Evolutionary conservation across 2,797 vertebrate species (phyloP), one percentile per base, ranked within the genome.

Genomic region (Tragopan temminckii): DNA sequence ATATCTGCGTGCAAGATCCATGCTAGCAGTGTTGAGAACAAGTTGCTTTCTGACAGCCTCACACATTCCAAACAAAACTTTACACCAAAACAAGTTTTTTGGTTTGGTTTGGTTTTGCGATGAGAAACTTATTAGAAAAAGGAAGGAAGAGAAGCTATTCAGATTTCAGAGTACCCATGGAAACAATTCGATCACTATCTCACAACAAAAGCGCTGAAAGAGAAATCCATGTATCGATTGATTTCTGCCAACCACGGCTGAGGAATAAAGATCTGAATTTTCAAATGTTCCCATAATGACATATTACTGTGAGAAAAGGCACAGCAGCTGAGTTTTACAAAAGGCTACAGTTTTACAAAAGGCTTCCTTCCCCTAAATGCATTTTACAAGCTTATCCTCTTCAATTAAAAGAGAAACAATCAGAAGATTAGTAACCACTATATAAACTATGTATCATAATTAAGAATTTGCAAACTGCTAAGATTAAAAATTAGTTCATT

Each of bases 391-490:
- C 25, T 67, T 68, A 82, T 29, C 8, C 23, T 64, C 69, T 93
- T 46, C 70, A 79, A 52, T 64, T 29, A 62, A 45, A 87, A 70
- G 2, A 79, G 89, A 72, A 81, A 55, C 16, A 83, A 59, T 36
- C 15, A 42, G 15, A 13, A 62, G 45, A 45, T 25, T 64, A 52
- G 3, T 53, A 69, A 59, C 13, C 84, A 83, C 11, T 43, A 7
- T 20, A 36, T 3, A 61, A 52, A 27, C 48, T 6, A 7, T 0
- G 0, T 46, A 36, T 13, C 27, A 5, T 27, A 77, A 63, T 53
- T 82, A 58, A 82, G 75, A 85, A 86, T 86, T 53, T 59, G 48
- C 21, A 89, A 11, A 50, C 53, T 50, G 43, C 25, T 42, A 13
- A 14, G 48, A 80, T 62, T 66, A 76, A 50, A 90, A 80, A 80